phyloP scores from a whole-genome alignment of 2,113 vertebrate genomes.

The Myotis yumanensis region DNA sequence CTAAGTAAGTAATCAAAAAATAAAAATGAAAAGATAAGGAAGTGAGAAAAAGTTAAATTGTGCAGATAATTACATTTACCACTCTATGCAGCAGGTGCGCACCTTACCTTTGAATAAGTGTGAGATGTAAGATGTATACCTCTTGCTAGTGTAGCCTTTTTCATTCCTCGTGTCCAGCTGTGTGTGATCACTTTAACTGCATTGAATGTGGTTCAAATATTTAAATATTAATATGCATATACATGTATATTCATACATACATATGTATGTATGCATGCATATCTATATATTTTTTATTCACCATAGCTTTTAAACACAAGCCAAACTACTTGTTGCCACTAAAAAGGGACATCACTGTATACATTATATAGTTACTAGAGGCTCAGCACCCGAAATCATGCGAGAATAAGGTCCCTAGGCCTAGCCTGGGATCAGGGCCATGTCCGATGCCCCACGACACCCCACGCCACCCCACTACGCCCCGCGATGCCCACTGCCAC shows the following conservation, averaged over 20 bases:
- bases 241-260: neutral
- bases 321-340: neutral
- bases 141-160: neutral
- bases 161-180: neutral
- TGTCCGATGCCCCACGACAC: too few relatives aligned
- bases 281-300: neutral
- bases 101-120: neutral
- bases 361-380: neutral
- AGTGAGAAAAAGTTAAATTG: neutral
- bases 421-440: too few relatives aligned
- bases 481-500: too few relatives aligned
- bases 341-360: neutral
- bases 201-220: neutral
- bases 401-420: too few relatives aligned
- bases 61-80: neutral
- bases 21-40: neutral
- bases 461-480: too few relatives aligned
- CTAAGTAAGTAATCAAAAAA: neutral
- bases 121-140: neutral
- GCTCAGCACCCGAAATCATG: too few relatives aligned
- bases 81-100: neutral
- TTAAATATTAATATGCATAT: neutral
- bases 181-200: neutral
- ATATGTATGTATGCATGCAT: neutral
- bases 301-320: slow-evolving; percentile 18